Evolutionary conservation across 2,888 invertebrate genomes (phyloP).

Genomic region (Acronicta leporina): DNA sequence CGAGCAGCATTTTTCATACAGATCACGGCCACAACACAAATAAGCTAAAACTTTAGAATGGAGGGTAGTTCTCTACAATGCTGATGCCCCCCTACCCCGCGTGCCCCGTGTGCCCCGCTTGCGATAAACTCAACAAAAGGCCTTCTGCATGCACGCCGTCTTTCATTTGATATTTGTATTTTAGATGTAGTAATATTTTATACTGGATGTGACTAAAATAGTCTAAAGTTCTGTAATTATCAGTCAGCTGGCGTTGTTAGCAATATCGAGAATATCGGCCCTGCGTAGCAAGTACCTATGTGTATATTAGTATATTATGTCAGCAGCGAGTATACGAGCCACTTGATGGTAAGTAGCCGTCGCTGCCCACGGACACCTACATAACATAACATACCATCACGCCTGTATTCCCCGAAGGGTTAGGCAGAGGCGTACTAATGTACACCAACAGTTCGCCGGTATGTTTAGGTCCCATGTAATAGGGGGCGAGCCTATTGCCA

Average conservation of each 20-base stretch:
- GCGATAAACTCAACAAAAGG: slow-evolving; percentile 55
- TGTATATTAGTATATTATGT: too few relatives aligned
- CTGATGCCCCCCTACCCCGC: slow-evolving; percentile 3
- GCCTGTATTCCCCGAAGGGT: too few relatives aligned
- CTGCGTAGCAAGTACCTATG: too few relatives aligned
- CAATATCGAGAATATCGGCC: too few relatives aligned
- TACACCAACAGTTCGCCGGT: too few relatives aligned
- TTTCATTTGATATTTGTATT: slow-evolving; percentile 55
- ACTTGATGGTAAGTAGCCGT: too few relatives aligned
- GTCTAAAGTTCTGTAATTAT: not conserved
- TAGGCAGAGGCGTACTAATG: too few relatives aligned
- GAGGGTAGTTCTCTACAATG: slow-evolving; percentile 44
- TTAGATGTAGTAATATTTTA: slow-evolving; percentile 31
- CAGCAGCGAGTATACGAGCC: too few relatives aligned
- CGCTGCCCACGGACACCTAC: too few relatives aligned
- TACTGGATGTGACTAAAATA: slow-evolving; percentile 43
- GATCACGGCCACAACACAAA: slow-evolving; percentile 35
- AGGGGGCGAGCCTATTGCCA: too few relatives aligned
- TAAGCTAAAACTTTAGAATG: slow-evolving; percentile 45
- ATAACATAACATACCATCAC: too few relatives aligned
- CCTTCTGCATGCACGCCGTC: slow-evolving; percentile 45
- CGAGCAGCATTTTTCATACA: slow-evolving; percentile 39
- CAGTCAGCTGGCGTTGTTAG: not conserved
- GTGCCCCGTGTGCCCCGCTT: slow-evolving; percentile 15
- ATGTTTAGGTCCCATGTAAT: too few relatives aligned